Evolutionary conservation across 2,113 vertebrate genomes (phyloP).

Genomic region (Felis chaus): DNA sequence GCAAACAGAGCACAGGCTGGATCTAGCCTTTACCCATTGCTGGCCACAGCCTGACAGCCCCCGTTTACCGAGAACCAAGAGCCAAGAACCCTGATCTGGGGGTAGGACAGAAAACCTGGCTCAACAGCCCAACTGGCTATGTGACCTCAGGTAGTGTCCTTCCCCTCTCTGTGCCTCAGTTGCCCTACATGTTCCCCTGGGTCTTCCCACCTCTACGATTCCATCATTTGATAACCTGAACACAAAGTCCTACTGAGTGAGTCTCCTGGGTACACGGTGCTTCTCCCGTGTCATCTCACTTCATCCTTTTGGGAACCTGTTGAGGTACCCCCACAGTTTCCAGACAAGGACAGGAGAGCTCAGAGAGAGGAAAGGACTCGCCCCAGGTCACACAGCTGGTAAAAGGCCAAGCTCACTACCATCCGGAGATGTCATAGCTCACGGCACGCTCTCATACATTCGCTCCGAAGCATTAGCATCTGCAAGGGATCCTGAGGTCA

Average conservation of each 20-base stretch:
- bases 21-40: background rate
- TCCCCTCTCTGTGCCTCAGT: background rate
- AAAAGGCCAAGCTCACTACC: background rate
- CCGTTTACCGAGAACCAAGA: background rate
- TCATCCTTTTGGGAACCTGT: background rate
- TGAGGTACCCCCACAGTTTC: background rate
- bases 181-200: background rate
- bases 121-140: background rate
- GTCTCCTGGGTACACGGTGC: background rate
- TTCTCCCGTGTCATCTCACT: background rate
- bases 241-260: background rate
- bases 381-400: background rate
- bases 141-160: background rate
- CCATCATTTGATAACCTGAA: background rate
- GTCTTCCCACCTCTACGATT: background rate
- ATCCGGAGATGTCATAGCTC: background rate
- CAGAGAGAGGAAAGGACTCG: accelerated
- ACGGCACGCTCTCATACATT: background rate
- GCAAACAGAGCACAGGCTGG: background rate
- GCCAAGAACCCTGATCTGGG: background rate
- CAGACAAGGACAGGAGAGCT: background rate
- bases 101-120: background rate
- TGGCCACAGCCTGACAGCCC: background rate
- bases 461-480: background rate
- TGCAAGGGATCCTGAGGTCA: background rate